A percentile compares a stretch with the other conserved stretches of the same genome.
Evolutionary conservation across 2,888 invertebrate genomes (phyloP).

Genomic region (Psylliodes chrysocephalus): DNA sequence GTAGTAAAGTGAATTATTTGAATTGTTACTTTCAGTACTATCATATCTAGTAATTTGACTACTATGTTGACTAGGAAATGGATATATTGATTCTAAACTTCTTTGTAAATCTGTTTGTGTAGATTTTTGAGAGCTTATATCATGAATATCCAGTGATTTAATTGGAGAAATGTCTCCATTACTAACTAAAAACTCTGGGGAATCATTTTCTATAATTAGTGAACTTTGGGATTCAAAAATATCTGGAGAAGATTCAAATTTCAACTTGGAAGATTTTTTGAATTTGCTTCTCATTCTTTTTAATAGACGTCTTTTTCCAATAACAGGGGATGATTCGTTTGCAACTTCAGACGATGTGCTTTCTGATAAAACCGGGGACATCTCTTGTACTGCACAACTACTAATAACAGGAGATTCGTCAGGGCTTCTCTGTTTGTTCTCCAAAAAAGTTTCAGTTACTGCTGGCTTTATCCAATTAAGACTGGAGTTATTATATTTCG

Average conservation of each 20-base stretch:
- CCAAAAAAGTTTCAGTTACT: background rate
- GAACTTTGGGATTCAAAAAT: slow-evolving; percentile 31
- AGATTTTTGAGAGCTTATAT: background rate
- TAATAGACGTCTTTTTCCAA: slow-evolving; percentile 40
- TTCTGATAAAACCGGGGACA: slow-evolving; percentile 46
- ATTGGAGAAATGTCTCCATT: background rate
- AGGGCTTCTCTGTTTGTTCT: background rate
- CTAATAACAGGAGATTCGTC: slow-evolving; percentile 48
- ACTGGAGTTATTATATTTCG: background rate
- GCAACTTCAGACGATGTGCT: slow-evolving; percentile 20
- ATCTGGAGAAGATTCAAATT: slow-evolving; percentile 35
- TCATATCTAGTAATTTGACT: slow-evolving; percentile 36
- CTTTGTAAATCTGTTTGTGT: background rate
- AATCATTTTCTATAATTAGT: slow-evolving; percentile 38
- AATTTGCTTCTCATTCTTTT: slow-evolving; percentile 35
- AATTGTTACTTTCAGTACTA: slow-evolving; percentile 18
- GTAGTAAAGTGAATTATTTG: slow-evolving; percentile 45
- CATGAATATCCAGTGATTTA: background rate
- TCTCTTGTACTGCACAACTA: slow-evolving; percentile 34
- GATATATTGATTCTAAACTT: slow-evolving; percentile 37
- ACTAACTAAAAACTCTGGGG: slow-evolving; percentile 24
- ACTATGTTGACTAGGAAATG: slow-evolving; percentile 44
- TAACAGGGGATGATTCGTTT: slow-evolving; percentile 44
- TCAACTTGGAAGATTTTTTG: slow-evolving; percentile 23
- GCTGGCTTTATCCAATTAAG: slow-evolving; percentile 29